Percentiles rank a stretch among this genome's conserved stretches.
These are phyloP conservation scores for Xestia c-nigrum DNA, from an alignment of 2,888 invertebrate genomes.

Conservation along the genomic window DNA sequence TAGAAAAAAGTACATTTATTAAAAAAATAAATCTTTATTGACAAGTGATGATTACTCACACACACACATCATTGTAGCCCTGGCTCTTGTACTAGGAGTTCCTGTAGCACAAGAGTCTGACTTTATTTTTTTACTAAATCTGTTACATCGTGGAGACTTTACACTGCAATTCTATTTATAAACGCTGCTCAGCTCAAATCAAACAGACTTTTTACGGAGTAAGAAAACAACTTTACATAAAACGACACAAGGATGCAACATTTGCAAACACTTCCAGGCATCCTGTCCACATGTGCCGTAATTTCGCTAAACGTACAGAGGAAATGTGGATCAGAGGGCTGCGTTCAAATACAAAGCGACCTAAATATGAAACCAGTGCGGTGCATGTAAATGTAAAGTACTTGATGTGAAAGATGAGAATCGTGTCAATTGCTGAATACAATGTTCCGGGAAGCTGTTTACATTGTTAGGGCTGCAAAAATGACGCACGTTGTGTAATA, in stretches of 20 bases:
- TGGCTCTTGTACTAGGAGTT: no score
- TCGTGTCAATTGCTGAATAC: slow-evolving; percentile 77
- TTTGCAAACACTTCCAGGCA: slow-evolving; percentile 62
- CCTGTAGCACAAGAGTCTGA: no score
- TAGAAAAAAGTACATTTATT: neutral
- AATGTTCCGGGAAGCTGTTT: slow-evolving; percentile 79
- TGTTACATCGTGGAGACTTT: neutral
- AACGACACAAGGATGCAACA: slow-evolving; percentile 41
- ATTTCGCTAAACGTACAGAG: slow-evolving; percentile 67
- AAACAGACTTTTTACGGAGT: slow-evolving; percentile 5
- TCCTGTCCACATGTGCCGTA: slow-evolving; percentile 57
- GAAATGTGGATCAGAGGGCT: slow-evolving; percentile 76
- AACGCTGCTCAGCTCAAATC: neutral
- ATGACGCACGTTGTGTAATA: slow-evolving; percentile 30
- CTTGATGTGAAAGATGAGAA: slow-evolving; percentile 80
- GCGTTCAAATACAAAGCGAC: slow-evolving; percentile 76
- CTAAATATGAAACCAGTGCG: slow-evolving; percentile 76
- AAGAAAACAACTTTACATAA: slow-evolving; percentile 9
- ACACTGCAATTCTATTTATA: neutral
- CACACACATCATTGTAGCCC: no score
- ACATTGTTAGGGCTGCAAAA: slow-evolving; percentile 58
- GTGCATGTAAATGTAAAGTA: slow-evolving; percentile 54
- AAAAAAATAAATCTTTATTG: neutral
- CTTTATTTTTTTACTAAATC: neutral
- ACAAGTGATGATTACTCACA: no score